Evolutionary conservation across 1,140 invertebrate species (phyloP).

Genomic region (Neodiprion fabricii): DNA sequence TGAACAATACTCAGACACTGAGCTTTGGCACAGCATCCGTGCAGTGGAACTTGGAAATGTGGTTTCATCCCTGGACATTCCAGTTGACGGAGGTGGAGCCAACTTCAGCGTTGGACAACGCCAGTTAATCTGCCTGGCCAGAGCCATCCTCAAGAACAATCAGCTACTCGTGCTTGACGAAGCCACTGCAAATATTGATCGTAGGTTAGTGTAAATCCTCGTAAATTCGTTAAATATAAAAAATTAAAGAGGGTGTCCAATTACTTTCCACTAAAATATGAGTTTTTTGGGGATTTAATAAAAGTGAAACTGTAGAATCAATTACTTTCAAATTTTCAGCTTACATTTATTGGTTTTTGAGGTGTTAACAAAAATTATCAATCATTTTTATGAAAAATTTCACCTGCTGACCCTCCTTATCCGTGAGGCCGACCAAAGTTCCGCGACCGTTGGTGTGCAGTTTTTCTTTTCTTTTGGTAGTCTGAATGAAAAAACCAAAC

Average conservation of each 20-base stretch:
- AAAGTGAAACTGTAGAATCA: no score
- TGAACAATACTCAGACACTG: constrained; percentile 66
- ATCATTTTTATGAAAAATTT: no score
- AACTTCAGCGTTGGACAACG: constrained; percentile 68
- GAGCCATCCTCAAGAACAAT: constrained; percentile 41
- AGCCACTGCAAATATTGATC: constrained; percentile 67
- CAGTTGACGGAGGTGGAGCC: constrained; percentile 59
- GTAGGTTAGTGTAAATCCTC: constrained; percentile 8
- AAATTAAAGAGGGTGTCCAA: constrained; percentile 29
- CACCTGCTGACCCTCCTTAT: no score
- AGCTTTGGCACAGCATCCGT: constrained; percentile 64
- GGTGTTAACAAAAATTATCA: no score
- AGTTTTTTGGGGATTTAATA: no score
- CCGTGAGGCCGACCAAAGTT: no score
- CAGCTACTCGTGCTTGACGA: constrained; percentile 68
- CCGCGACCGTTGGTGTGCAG: no score
- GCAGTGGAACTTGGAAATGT: background rate
- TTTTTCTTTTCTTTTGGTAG: no score
- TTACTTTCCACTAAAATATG: no score
- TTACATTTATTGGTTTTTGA: no score
- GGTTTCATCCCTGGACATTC: constrained; percentile 57
- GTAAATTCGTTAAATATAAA: constrained; percentile 17
- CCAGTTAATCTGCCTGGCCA: constrained; percentile 67
- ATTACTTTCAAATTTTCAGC: no score
- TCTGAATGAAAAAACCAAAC: no score